Evolutionary conservation across 92 coral and sea anemone species (phyloP), one percentile per base, ranked within the genome.

Genomic region (Actinernus sp.): DNA sequence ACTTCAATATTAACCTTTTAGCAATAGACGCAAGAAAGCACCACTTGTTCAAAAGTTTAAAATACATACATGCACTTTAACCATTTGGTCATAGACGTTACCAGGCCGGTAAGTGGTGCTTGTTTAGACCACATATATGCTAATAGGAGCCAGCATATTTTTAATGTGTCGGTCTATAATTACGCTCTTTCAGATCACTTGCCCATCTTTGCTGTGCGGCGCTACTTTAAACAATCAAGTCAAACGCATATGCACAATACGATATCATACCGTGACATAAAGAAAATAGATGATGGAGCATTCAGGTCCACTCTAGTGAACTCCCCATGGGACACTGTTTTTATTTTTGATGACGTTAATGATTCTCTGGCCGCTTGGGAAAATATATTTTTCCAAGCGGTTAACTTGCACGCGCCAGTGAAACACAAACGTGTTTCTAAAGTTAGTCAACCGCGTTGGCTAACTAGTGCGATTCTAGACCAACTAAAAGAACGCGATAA

Each of bases 51-150:
- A n/a, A n/a, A n/a, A n/a, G n/a, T n/a, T n/a, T n/a, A n/a, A n/a
- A n/a, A n/a, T n/a, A 38, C 49, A 9, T 40, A 62, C 58, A 76
- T 85, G 73, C 67, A 78, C 36, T 85, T 85, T 85, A 74, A 58
- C 30, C 86, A 85, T 49, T 72, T 71, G 26, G 38, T 78, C 22
- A 52, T 50, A 63, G 63, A 63, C 21, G 61, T 71, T 33, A 85
- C 82, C 21, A 54, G 78, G 55, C 86, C 77, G 1, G 68, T 26
- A 4, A 84, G 92, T 4, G 72, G 76, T 55, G 27, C 81, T 31
- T 78, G 85, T 71, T 26, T 84, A 23, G 91, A 84, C 49, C 91
- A 70, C 58, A 16, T 78, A 32, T 78, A 43, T 68, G 65, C 83
- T 31, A 85, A 73, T 47, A 18, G 61, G 41, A 73, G 81, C 73